Evolutionary conservation across 1,140 invertebrate genomes (phyloP).

Genomic region (Dermatophagoides farinae): DNA sequence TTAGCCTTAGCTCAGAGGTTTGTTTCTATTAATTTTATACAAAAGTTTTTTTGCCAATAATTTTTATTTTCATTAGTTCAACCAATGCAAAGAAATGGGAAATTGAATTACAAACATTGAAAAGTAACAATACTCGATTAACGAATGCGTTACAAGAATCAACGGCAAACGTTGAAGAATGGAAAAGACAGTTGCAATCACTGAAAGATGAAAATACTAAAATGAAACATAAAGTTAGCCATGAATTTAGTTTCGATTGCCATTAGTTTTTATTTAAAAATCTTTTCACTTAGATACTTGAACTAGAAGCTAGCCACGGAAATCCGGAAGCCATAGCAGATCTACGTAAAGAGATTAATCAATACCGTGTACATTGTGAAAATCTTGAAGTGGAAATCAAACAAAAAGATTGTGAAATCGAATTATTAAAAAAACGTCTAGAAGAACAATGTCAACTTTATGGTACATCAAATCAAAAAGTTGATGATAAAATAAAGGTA

Average conservation of each 20-base stretch:
- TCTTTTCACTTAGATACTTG: conserved; percentile 18
- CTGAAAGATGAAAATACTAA: conserved; percentile 82
- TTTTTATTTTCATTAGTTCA: conserved; percentile 38
- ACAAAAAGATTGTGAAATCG: conserved; percentile 41
- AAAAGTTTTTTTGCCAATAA: conserved; percentile 11
- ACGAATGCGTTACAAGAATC: conserved; percentile 84
- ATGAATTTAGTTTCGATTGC: background rate
- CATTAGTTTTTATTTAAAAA: no score
- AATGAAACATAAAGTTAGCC: conserved; percentile 40
- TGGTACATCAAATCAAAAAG: conserved; percentile 16
- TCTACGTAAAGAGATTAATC: conserved; percentile 37
- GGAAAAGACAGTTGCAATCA: conserved; percentile 81
- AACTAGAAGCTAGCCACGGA: conserved; percentile 27
- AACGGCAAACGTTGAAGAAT: conserved; percentile 91
- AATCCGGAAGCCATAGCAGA: conserved; percentile 30
- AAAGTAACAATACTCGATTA: conserved; percentile 81
- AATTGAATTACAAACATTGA: conserved; percentile 79
- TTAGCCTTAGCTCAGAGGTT: conserved; percentile 83
- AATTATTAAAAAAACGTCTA: conserved; percentile 15
- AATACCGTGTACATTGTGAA: conserved; percentile 48
- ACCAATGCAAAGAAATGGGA: conserved; percentile 97
- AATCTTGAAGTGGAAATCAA: conserved; percentile 46
- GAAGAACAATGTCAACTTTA: conserved; percentile 17
- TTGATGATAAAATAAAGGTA: conserved; percentile 20
- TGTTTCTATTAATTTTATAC: conserved; percentile 12